Evolutionary conservation across 2,888 invertebrate genomes (phyloP).

Genomic region (Dicyrtomina minuta): DNA sequence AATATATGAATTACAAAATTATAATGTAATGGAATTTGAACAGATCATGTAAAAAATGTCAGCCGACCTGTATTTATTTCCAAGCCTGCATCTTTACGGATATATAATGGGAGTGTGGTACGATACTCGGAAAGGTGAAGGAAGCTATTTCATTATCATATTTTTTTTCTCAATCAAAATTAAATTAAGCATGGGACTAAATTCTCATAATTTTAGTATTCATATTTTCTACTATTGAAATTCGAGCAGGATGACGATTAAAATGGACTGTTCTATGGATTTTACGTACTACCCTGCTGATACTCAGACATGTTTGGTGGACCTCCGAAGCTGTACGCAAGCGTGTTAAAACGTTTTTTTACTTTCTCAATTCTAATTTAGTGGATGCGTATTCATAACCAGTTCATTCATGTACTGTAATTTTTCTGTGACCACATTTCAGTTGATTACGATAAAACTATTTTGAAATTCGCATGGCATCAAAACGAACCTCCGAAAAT

Average conservation of each 20-base stretch:
- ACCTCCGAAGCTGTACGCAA: conserved; percentile 32
- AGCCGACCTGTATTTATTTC: conserved; percentile 26
- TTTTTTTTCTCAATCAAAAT: neutral
- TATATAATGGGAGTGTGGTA: conserved; percentile 25
- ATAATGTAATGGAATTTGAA: no score
- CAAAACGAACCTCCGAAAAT: neutral
- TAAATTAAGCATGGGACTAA: no score
- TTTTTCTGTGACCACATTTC: neutral
- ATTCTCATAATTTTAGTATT: no score
- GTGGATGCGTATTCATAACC: no score
- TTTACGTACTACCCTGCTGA: conserved; percentile 39
- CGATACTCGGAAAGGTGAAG: conserved; percentile 34
- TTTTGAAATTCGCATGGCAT: conserved; percentile 9
- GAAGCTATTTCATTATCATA: neutral
- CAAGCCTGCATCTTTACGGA: conserved; percentile 31
- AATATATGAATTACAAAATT: no score
- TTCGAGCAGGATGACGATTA: conserved; percentile 32
- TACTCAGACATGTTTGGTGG: conserved; percentile 32
- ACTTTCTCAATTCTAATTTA: neutral
- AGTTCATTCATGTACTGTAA: neutral
- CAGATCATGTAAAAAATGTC: conserved; percentile 36
- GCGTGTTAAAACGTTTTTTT: neutral
- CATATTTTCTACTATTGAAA: no score
- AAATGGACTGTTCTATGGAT: conserved; percentile 37
- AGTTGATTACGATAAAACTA: conserved; percentile 9